phyloP scores from a whole-genome alignment of 1,140 invertebrate species.

The Trissolcus basalis region DNA sequence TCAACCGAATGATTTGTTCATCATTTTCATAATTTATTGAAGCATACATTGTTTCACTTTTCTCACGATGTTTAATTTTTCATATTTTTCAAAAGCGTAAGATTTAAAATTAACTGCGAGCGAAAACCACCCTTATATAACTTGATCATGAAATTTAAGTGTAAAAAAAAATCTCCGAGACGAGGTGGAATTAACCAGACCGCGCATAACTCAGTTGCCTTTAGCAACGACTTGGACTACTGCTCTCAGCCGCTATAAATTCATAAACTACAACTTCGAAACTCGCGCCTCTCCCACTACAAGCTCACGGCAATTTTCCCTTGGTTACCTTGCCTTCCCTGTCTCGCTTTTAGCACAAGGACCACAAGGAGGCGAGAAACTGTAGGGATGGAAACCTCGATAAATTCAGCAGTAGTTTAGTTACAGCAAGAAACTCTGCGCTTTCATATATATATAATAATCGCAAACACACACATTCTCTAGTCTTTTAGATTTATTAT shows the following conservation, averaged over 20 bases:
- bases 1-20: not conserved
- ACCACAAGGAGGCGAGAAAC: conserved; percentile 64
- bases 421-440: conserved; percentile 71
- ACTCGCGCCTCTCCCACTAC: conserved; percentile 34
- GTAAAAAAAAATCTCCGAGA: conserved; percentile 65
- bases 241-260: conserved; percentile 74
- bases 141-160: conserved; percentile 64
- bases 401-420: conserved; percentile 74
- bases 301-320: conserved; percentile 64
- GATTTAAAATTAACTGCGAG: conserved; percentile 37
- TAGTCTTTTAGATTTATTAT: conserved; percentile 46
- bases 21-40: too few species aligned
- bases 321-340: conserved; percentile 61
- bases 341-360: conserved; percentile 38
- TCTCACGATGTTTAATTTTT: too few species aligned
- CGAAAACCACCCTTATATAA: conserved; percentile 42
- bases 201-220: conserved; percentile 68
- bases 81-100: conserved; percentile 5
- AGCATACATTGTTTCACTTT: too few species aligned
- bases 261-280: conserved; percentile 75
- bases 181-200: conserved; percentile 69
- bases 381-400: conserved; percentile 66
- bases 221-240: conserved; percentile 60
- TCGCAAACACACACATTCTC: conserved; percentile 23
- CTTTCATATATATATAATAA: conserved; percentile 38